Evolutionary conservation across 2,113 vertebrate genomes (phyloP).

Genomic region (Phalacrocorax aristotelis): DNA sequence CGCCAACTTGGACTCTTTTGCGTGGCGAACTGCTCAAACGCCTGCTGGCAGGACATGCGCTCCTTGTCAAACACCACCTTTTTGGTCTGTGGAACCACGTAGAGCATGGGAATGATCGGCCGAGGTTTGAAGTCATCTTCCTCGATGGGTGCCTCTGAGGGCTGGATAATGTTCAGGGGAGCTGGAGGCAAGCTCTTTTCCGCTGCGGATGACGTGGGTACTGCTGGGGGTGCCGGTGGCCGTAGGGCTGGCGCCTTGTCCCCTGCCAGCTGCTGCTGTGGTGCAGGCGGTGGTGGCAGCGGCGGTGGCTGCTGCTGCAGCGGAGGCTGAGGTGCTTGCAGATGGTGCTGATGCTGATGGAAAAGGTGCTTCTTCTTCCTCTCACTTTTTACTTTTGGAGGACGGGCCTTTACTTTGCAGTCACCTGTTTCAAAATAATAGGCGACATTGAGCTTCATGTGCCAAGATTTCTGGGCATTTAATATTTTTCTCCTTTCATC

Average conservation of each 20-base stretch:
- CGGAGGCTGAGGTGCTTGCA: background rate
- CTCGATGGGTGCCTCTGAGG: background rate
- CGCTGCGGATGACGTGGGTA: accelerated
- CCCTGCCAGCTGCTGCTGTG: background rate
- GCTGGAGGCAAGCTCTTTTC: background rate
- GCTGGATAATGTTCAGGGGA: conserved; percentile 59
- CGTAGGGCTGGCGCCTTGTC: accelerated
- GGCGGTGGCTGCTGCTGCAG: background rate
- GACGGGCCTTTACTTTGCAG: conserved; percentile 50
- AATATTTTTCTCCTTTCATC: background rate
- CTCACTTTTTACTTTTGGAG: conserved; percentile 58
- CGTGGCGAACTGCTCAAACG: conserved; percentile 80
- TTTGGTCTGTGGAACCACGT: conserved; percentile 72
- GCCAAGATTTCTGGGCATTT: background rate
- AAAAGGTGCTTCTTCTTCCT: conserved; percentile 67
- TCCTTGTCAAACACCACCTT: conserved; percentile 65
- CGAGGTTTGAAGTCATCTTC: conserved; percentile 64
- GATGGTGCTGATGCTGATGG: background rate
- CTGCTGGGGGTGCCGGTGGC: accelerated
- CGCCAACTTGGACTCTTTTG: conserved; percentile 30
- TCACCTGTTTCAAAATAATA: conserved; percentile 55
- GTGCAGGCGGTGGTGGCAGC: accelerated
- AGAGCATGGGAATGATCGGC: conserved; percentile 80
- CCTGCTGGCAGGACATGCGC: conserved; percentile 80
- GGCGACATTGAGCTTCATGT: background rate